Percentiles rank a stretch among this genome's conserved stretches.
These are phyloP conservation scores for Zygaena filipendulae DNA, from an alignment of 2,888 invertebrate genomes.

Conservation along the genomic window DNA sequence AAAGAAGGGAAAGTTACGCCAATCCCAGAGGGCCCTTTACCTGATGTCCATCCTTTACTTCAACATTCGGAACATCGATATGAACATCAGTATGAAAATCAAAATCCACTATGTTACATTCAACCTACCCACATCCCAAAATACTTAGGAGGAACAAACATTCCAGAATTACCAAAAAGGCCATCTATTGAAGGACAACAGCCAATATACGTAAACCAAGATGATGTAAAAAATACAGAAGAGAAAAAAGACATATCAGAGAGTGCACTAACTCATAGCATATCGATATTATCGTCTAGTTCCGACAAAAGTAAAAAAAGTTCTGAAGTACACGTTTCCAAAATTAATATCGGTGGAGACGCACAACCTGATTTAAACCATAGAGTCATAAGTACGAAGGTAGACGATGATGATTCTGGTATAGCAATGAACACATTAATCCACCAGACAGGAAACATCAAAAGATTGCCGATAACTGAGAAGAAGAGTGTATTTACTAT, in stretches of 20 bases:
- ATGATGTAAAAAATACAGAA: constrained; percentile 41
- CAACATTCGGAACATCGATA: constrained; percentile 84
- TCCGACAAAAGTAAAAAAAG: constrained; percentile 42
- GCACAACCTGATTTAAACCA: constrained; percentile 26
- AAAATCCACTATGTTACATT: constrained; percentile 60
- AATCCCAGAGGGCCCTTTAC: constrained; percentile 51
- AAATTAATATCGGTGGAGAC: constrained; percentile 59
- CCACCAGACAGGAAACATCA: constrained; percentile 66
- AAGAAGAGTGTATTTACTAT: constrained; percentile 95
- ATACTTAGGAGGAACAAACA: constrained; percentile 66
- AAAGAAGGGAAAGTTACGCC: constrained; percentile 63
- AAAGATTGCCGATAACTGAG: constrained; percentile 77
- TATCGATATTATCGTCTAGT: constrained; percentile 55
- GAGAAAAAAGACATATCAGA: constrained; percentile 39
- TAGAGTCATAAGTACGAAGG: constrained; percentile 32
- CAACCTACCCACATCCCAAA: constrained; percentile 72
- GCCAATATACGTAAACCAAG: constrained; percentile 61
- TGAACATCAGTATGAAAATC: constrained; percentile 71
- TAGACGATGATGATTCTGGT: constrained; percentile 82
- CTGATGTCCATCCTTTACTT: constrained; percentile 72
- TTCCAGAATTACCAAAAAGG: constrained; percentile 38
- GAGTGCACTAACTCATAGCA: constrained; percentile 52
- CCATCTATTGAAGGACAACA: constrained; percentile 44
- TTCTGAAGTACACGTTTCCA: constrained; percentile 68
- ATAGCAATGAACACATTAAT: constrained; percentile 76